Base-by-base conservation (phyloP, 2,888 invertebrate species). In the Nyleta sp. region DNA sequence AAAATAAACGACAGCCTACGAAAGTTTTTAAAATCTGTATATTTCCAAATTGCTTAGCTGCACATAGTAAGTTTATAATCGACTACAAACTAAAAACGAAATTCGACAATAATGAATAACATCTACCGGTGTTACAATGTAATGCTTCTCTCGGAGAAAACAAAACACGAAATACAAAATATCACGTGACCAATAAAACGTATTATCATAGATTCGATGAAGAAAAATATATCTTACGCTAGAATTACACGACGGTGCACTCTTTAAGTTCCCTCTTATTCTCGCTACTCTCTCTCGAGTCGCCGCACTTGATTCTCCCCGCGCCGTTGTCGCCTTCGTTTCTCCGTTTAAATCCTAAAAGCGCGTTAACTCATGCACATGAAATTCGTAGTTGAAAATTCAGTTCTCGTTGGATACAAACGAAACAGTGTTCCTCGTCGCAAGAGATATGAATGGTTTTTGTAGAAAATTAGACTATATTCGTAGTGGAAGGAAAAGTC, bases 401-500 rank as follows among this genome's bases (percentile, higher is more conserved):
- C 70, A 76, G 70, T 64, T 71, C 57, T 76, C 70, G 57, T 76
- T 57, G 70, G 15, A 38, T 65, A 72, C 59, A 38, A 78, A 79
- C 20, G 28, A 75, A 79, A 75, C 35, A 22, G 24, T 64, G 59
- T 65, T 74, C 64, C 57, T 72, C 62, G 64, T 74, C 53, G 40
- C 62, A 44, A 70, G 71, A 78, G 79, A 79, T 79, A 79, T 75
- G 79, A 79, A 79, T 71, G 65, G 24, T 78, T 62, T 75, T 79
- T 70, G 71, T 84, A 80, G 76, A 67, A 81, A 83, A 79, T 82
- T 81, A 82, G 74, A 60, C 78, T 80, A 71, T 86, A 86, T 85
- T 80, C 82, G 83, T 84, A 86, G 65, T 81, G 75, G 81, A 84
- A 82, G 78, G 76, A 79, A 75, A 79, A 71, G 60, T 70, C 62